A percentile compares a stretch with the other conserved stretches of the same genome.
These are phyloP conservation scores for Ochotona curzoniae DNA, from an alignment of 2,113 vertebrate genomes.

Conservation along the genomic window DNA sequence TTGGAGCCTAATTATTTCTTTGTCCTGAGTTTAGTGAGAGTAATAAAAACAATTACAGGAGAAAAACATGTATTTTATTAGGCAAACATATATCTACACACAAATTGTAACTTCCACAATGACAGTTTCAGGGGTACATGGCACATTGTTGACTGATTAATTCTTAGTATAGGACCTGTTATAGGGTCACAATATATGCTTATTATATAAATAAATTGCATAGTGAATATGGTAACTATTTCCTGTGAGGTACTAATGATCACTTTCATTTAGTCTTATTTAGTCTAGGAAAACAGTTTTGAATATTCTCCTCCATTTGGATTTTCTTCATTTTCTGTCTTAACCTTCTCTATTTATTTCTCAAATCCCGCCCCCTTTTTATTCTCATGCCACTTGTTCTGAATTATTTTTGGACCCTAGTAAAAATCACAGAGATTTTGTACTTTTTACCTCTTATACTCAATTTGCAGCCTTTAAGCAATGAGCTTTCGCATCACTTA, in stretches of 20 bases:
- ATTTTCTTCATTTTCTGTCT: neutral
- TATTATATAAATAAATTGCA: slow-evolving; percentile 33
- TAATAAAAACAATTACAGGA: neutral
- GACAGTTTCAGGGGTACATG: neutral
- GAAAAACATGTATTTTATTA: neutral
- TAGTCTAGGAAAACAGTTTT: neutral
- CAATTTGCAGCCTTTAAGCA: neutral
- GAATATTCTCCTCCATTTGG: neutral
- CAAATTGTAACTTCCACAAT: neutral
- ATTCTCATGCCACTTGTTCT: neutral
- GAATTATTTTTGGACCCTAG: neutral
- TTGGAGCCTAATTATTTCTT: neutral
- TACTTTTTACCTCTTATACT: neutral
- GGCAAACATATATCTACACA: neutral
- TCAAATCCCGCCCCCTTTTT: neutral
- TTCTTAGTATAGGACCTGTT: neutral
- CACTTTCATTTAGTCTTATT: neutral
- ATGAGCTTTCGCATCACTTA: neutral
- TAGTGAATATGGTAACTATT: neutral
- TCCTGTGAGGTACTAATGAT: neutral
- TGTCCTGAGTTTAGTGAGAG: slow-evolving; percentile 29
- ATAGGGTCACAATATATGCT: neutral
- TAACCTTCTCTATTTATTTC: neutral
- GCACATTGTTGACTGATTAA: neutral
- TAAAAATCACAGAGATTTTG: slow-evolving; percentile 17